phyloP scores from a whole-genome alignment of 2,797 vertebrate genomes.

The Percopsis omiscomaycus region DNA sequence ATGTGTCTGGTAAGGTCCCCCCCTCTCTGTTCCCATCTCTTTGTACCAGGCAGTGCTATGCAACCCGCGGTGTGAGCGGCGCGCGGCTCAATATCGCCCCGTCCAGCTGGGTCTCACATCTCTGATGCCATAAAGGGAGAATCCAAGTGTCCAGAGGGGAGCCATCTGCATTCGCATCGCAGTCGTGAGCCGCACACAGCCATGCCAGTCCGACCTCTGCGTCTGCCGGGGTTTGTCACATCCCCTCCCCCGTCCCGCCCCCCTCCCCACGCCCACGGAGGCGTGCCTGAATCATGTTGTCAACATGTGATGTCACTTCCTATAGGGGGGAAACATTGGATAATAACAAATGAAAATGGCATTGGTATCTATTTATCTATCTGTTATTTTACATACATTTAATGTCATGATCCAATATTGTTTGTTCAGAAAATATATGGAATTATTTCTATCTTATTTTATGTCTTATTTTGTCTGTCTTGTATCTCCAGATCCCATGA shows the following conservation, averaged over 20 bases:
- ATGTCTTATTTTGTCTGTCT: not conserved
- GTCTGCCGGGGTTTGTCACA: conserved; percentile 62
- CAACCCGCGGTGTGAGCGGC: conserved; percentile 56
- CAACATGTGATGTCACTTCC: conserved; percentile 81
- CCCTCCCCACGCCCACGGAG: conserved; percentile 65
- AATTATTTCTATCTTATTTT: not conserved
- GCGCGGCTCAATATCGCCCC: conserved; percentile 47
- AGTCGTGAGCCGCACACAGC: conserved; percentile 58
- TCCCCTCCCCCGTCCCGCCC: conserved; percentile 30
- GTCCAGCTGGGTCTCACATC: conserved; percentile 58
- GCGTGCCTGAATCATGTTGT: conserved; percentile 67
- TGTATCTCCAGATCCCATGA: not conserved
- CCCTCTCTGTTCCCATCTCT: conserved; percentile 30
- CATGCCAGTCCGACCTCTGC: conserved; percentile 63
- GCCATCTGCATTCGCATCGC: conserved; percentile 58
- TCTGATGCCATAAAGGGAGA: conserved; percentile 64
- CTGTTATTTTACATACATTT: too few species aligned
- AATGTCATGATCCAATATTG: too few species aligned
- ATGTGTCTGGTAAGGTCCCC: conserved; percentile 58
- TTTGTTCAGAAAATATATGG: not conserved
- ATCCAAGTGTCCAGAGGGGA: conserved; percentile 66
- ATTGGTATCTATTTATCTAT: too few species aligned
- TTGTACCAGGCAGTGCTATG: conserved; percentile 52
- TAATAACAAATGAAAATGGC: too few species aligned
- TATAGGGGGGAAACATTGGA: conserved; percentile 44